Base-by-base conservation (phyloP, 2,113 vertebrate genomes). In the Percopsis transmontana region DNA sequence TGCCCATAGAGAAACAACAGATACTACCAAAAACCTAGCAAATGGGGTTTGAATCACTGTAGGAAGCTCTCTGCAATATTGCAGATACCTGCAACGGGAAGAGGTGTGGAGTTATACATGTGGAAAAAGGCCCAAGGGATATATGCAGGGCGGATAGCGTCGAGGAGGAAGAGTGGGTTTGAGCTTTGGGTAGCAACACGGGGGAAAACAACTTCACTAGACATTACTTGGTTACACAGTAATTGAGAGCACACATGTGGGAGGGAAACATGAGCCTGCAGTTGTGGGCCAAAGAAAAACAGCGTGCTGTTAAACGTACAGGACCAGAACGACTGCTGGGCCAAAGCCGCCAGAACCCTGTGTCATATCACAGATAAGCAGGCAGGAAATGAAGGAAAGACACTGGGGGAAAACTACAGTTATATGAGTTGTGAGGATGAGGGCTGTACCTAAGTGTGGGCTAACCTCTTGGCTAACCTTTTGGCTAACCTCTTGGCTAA, bases 31-130 rank as follows among this genome's bases (percentile, higher is more conserved):
- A 33, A 33, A 33, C 27, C 5, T 33, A 0, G 27, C 5, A 33
- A 70, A 66, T 77, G 58, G 74, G 70, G 60, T 85, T 80, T 84
- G 44, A 70, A 15, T 79, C 60, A 81, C n/a, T n/a, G n/a, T 58
- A 77, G 81, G 62, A 67, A 51, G 51, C 48, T 62, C 48, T 62
- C 44, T 24, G 41, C 33, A 52, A 21, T 44, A 48, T 57, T 64
- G 55, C 24, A 53, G 12, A 18, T 62, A 41, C 57, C 52, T 70
- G 77, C 62, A 44, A 57, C 4, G 23, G 41, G 50, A 56, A 54
- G 54, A 69, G 60, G 52, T 61, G 14, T 76, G 27, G 69, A 4
- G 58, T 68, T 21, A 39, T 16, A 33, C 23, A 63, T 24, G 68
- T 39, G 15, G 27, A 38, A 62, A 51, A 66, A 62, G 23, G 16